Percentiles rank a stretch among this genome's conserved stretches.
Conservation (phyloP, 2,113 vertebrate genomes). For the Brevimyrus niger region DNA sequence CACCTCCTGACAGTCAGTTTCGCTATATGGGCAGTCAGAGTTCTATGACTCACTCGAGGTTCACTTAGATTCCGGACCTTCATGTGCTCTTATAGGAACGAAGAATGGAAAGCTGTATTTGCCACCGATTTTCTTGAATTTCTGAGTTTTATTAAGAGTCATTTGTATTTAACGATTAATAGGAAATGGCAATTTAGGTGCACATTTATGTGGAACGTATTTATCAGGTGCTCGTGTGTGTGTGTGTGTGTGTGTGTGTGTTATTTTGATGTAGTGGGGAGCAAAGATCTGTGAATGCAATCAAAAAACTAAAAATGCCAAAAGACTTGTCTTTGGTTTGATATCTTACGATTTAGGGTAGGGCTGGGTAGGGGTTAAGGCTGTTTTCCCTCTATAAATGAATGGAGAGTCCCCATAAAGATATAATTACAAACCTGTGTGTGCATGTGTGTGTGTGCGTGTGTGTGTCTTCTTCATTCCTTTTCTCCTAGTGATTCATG, state of each 20-base stretch:
- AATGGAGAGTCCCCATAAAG: no score
- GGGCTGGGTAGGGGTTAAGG: no score
- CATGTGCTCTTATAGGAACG: not conserved
- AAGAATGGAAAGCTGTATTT: not conserved
- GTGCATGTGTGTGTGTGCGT: not conserved
- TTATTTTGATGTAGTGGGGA: not conserved
- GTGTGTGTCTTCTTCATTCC: constrained; percentile 26
- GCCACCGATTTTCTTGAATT: not conserved
- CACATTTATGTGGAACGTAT: not conserved
- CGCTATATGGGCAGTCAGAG: not conserved
- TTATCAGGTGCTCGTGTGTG: not conserved
- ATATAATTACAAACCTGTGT: not conserved
- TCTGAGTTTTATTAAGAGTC: not conserved
- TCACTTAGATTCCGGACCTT: not conserved
- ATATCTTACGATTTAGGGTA: no score
- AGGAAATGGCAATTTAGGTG: not conserved
- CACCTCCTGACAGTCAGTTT: not conserved
- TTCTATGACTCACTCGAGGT: not conserved
- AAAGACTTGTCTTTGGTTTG: no score
- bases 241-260: not conserved
- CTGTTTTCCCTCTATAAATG: no score
- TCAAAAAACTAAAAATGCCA: no score
- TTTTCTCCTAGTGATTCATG: constrained; percentile 43
- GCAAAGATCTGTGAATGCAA: no score
- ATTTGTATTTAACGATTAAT: not conserved